These are phyloP conservation scores for Pedicia rivosa DNA, from an alignment of 2,888 invertebrate species.

Conservation along the genomic window DNA sequence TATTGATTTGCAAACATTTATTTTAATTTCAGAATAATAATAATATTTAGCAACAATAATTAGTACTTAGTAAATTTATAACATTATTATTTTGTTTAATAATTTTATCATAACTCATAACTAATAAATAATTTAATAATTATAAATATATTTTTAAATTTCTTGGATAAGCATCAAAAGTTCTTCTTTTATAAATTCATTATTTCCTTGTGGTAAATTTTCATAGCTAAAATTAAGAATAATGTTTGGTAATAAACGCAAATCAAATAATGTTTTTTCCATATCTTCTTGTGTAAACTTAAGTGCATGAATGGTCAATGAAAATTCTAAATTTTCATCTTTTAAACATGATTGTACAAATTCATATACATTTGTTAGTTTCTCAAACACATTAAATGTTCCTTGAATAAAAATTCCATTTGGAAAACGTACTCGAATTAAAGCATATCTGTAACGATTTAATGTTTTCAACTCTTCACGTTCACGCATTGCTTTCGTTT, in stretches of 20 bases:
- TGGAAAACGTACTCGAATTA: slow-evolving; percentile 78
- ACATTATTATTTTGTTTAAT: too few species aligned
- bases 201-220: slow-evolving; percentile 35
- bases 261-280: slow-evolving; percentile 58
- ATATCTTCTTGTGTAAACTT: slow-evolving; percentile 47
- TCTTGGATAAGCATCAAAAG: slow-evolving; percentile 49
- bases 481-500: slow-evolving; percentile 92
- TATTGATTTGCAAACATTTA: too few species aligned
- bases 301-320: slow-evolving; percentile 49
- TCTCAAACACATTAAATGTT: slow-evolving; percentile 76
- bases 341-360: slow-evolving; percentile 66
- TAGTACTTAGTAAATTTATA: too few species aligned
- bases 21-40: too few species aligned
- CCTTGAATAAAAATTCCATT: slow-evolving; percentile 75
- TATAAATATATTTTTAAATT: slow-evolving; percentile 16
- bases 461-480: slow-evolving; percentile 68
- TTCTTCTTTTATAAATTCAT: slow-evolving; percentile 59
- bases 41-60: too few species aligned
- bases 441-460: slow-evolving; percentile 67
- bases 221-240: slow-evolving; percentile 64
- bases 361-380: slow-evolving; percentile 51
- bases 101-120: too few species aligned
- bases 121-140: neutral
- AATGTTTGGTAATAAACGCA: slow-evolving; percentile 60
- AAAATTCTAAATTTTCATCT: slow-evolving; percentile 50